Evolutionary conservation across 2,797 vertebrate species (phyloP), one percentile per base, ranked within the genome.

Genomic region (Amblyraja radiata): DNA sequence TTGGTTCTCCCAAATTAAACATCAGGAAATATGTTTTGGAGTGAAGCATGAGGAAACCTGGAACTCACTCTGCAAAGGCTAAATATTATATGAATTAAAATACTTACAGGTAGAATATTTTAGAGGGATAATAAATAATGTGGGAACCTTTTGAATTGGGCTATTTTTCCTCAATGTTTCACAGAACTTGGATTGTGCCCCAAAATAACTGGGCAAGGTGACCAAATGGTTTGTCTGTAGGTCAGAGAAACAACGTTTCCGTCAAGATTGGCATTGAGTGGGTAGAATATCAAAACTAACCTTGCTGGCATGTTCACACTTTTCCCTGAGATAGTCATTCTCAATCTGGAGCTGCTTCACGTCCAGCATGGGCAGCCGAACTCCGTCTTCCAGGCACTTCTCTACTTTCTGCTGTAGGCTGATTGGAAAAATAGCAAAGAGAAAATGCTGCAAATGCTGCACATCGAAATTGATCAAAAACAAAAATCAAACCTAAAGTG

Each of bases 331-430:
- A 28, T 95, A 94, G 81, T 96, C 95, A 93, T 99, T 99, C 94
- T 99, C 98, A 93, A 94, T 96, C 95, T 99, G 98, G 91, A 99
- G 97, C 93, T 97, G 97, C 94, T 98, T 99, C 93, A 98, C 95
- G 95, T 98, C 98, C 95, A 98, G 93, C 97, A 99, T 97, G 25
- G 98, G 98, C 93, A 98, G 95, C 93, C 98, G 97, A 46, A 98
- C 97, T 1, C 98, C 98, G 80, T 99, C 99, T 94, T 98, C 98
- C 94, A 99, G 95, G 95, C 98, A 99, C 95, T 96, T 97, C 96
- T 99, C 97, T 93, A 99, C 98, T 95, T 99, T 99, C 94, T 98
- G 97, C 93, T 98, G 98, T 93, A 99, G 95, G 94, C 98, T 99
- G 94, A 11, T 95, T 23, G 61, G 1, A 78, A n/a, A 28, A 39